Evolutionary conservation across 2,113 vertebrate species (phyloP).

Genomic region (Desmodus rotundus): DNA sequence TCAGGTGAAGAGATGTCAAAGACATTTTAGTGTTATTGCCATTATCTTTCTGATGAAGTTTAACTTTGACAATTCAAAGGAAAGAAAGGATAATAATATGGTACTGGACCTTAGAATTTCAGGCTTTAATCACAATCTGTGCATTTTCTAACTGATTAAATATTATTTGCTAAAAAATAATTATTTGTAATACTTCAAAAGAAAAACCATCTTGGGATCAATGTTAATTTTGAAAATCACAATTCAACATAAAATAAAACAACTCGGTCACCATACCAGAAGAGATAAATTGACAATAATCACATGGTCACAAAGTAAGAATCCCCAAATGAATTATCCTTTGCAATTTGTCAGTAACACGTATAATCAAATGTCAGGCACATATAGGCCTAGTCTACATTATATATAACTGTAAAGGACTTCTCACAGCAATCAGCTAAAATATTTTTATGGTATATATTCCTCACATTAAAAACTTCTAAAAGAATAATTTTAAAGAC

Average conservation of each 20-base stretch:
- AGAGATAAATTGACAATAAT: not conserved
- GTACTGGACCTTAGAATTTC: not conserved
- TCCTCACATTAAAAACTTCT: not conserved
- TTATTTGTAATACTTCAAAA: not conserved
- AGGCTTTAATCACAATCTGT: not conserved
- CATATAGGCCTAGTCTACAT: not conserved
- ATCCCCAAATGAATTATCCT: not conserved
- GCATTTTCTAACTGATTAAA: not conserved
- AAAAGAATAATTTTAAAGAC: constrained; percentile 6
- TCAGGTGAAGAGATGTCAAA: not conserved
- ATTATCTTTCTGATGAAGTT: not conserved
- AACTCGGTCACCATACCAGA: not conserved
- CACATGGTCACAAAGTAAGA: not conserved
- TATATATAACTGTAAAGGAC: not conserved
- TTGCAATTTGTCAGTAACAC: not conserved
- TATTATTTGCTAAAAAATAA: constrained; percentile 24
- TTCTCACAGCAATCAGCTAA: not conserved
- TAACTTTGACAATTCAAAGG: not conserved
- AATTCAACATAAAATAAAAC: constrained; percentile 2
- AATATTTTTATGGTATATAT: not conserved
- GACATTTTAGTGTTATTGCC: not conserved
- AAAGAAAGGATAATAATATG: not conserved
- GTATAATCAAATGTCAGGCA: not conserved
- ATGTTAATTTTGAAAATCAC: not conserved
- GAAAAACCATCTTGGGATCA: not conserved